A percentile compares a stretch with the other conserved stretches of the same genome.
Conservation (phyloP, 2,113 vertebrate species). For the Abramis brama region DNA sequence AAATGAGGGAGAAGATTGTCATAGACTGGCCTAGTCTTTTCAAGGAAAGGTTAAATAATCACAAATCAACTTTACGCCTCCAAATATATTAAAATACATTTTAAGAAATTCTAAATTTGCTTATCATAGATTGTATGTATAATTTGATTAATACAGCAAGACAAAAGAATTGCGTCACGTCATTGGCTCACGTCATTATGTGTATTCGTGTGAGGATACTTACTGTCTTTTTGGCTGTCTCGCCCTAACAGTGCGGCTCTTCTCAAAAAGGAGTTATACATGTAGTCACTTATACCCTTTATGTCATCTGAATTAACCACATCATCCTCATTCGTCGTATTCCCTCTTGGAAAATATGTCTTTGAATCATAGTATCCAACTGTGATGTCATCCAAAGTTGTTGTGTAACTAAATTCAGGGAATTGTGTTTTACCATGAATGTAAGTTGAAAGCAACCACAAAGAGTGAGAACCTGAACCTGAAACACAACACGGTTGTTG, state of each 20-base stretch:
- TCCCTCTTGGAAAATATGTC: background rate
- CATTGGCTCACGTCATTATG: too few species aligned
- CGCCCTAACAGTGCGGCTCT: background rate
- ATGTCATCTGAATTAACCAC: background rate
- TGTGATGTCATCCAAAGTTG: constrained; percentile 10
- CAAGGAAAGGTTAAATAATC: too few species aligned
- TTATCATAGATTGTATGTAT: too few species aligned
- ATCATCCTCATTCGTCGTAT: background rate
- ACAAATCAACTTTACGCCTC: background rate
- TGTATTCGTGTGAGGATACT: background rate
- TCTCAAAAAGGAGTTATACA: background rate
- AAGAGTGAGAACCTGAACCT: constrained; percentile 3
- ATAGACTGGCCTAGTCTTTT: too few species aligned
- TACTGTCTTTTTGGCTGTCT: background rate
- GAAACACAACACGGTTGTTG: too few species aligned
- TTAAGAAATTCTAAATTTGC: too few species aligned
- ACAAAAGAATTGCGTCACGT: too few species aligned
- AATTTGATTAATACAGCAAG: too few species aligned
- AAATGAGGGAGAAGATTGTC: background rate
- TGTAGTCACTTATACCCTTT: background rate
- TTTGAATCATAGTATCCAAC: background rate
- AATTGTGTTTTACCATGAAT: background rate
- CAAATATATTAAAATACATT: background rate
- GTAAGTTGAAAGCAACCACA: background rate
- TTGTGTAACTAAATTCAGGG: background rate